phyloP scores from a whole-genome alignment of 2,888 invertebrate species.

The Ichneumon xanthorius region DNA sequence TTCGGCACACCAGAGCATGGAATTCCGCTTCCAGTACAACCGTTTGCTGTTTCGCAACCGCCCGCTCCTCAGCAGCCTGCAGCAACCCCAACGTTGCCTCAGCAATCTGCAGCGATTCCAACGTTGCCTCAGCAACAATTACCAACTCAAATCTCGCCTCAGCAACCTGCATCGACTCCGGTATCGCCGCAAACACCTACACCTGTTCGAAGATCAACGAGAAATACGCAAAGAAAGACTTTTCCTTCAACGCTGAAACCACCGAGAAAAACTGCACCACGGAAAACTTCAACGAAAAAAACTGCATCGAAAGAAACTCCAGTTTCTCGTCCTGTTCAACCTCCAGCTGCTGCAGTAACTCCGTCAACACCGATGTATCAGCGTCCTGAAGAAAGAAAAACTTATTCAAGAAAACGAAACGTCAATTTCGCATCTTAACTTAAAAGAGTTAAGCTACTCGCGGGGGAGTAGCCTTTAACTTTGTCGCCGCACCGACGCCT shows the following conservation, averaged over 20 bases:
- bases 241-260: no score
- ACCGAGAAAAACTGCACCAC: no score
- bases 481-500: slow-evolving; percentile 1
- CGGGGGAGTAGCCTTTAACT: slow-evolving; percentile 16
- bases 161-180: no score
- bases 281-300: background rate
- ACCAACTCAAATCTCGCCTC: no score
- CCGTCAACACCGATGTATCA: background rate
- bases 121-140: no score
- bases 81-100: background rate
- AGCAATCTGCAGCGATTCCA: no score
- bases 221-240: no score
- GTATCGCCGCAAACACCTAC: no score
- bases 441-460: slow-evolving; percentile 8
- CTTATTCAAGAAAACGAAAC: background rate
- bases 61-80: background rate
- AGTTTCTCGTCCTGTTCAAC: background rate
- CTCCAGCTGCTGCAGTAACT: background rate
- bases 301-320: background rate
- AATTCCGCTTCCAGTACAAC: background rate
- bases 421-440: slow-evolving; percentile 23
- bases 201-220: no score
- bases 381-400: background rate
- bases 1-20: no score
- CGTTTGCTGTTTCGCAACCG: background rate